Evolutionary conservation across 2,888 invertebrate species (phyloP).

Genomic region (Meghimatium bilineatum): DNA sequence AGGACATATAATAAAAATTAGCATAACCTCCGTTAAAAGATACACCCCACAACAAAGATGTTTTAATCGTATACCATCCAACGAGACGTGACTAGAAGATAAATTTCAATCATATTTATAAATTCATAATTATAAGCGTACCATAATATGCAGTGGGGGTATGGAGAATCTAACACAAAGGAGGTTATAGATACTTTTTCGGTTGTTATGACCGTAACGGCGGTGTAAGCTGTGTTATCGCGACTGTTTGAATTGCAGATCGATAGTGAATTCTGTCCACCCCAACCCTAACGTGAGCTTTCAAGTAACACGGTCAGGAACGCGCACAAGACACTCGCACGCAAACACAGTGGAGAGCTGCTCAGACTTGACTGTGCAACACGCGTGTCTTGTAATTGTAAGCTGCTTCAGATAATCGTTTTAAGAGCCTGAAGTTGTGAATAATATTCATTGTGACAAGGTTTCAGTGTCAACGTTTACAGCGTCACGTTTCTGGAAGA

Average conservation of each 20-base stretch:
- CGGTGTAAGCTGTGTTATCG: not conserved
- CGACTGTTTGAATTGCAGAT: constrained; percentile 14
- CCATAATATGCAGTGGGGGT: too few relatives aligned
- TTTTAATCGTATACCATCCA: too few relatives aligned
- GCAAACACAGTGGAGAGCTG: not conserved
- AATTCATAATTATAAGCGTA: too few relatives aligned
- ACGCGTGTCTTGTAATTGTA: not conserved
- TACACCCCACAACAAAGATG: too few relatives aligned
- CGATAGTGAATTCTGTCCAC: constrained; percentile 17
- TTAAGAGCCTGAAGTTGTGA: not conserved
- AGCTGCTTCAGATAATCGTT: not conserved
- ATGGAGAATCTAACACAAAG: too few relatives aligned
- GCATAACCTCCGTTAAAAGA: too few relatives aligned
- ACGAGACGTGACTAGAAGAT: too few relatives aligned
- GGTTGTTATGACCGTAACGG: constrained; percentile 8
- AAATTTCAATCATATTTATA: too few relatives aligned
- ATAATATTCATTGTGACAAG: not conserved
- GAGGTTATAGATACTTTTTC: not conserved
- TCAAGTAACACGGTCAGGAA: constrained; percentile 2
- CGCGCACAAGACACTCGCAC: constrained; percentile 10
- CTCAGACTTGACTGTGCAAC: not conserved
- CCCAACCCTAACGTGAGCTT: not conserved
- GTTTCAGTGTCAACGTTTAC: not conserved
- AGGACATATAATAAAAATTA: too few relatives aligned
- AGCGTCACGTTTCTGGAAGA: not conserved